These are phyloP conservation scores for Umimayanthus chanpuru DNA, from an alignment of 92 coral and sea anemone species.

Conservation along the genomic window DNA sequence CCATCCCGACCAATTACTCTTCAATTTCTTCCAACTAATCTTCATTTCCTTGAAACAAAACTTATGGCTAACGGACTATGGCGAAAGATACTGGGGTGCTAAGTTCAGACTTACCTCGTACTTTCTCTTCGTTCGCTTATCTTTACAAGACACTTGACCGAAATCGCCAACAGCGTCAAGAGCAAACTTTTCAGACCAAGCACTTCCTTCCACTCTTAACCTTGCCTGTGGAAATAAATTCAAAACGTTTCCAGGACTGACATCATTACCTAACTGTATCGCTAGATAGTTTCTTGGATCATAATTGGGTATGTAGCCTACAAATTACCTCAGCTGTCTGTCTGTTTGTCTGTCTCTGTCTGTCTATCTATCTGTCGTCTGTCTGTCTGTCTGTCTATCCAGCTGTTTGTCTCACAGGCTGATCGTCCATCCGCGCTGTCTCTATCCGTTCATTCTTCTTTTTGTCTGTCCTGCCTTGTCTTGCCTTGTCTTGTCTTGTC, in stretches of 20 bases:
- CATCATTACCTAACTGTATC: no score
- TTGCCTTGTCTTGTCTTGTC: no score
- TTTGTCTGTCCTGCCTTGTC: no score
- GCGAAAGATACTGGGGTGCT: no score
- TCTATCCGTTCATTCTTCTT: no score
- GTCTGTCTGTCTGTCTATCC: neutral
- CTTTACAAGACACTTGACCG: constrained; percentile 78
- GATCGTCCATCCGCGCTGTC: neutral
- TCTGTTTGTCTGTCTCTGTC: neutral
- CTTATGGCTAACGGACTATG: no score
- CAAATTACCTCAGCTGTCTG: no score
- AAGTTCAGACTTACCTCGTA: constrained; percentile 67
- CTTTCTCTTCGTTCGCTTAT: constrained; percentile 65
- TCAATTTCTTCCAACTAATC: no score
- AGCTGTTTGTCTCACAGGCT: neutral
- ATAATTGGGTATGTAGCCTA: no score
- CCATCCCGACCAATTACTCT: no score
- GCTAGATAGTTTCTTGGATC: no score
- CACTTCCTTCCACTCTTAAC: constrained; percentile 70
- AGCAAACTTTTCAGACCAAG: constrained; percentile 89
- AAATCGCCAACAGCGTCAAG: constrained; percentile 95
- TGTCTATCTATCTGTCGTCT: neutral
- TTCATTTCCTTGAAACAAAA: no score
- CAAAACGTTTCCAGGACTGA: neutral
- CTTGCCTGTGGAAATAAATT: constrained; percentile 61